A percentile compares a stretch with the other conserved stretches of the same genome.
phyloP scores from a whole-genome alignment of 2,113 vertebrate genomes.

The Saguinus midas region DNA sequence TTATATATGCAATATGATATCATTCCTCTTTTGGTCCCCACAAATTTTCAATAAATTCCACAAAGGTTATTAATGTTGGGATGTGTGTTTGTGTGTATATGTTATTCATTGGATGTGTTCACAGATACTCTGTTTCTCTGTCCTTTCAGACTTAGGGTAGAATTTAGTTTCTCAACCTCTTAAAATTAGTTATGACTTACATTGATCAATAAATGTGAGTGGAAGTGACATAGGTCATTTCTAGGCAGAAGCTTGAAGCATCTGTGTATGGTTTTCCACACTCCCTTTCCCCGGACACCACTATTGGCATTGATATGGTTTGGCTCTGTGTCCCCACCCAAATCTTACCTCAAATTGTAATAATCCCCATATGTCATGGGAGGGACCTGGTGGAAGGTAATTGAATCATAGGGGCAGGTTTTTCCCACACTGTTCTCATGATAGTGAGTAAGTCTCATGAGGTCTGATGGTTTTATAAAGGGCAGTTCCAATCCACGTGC shows the following conservation, averaged over 20 bases:
- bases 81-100: neutral
- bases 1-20: neutral
- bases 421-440: no score
- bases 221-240: neutral
- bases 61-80: neutral
- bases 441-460: no score
- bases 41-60: neutral
- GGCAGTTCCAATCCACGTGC: no score
- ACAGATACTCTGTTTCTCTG: neutral
- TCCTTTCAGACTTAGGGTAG: neutral
- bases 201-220: neutral
- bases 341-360: no score
- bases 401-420: no score
- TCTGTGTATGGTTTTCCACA: neutral
- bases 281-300: neutral
- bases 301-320: neutral
- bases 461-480: no score
- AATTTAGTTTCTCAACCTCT: neutral
- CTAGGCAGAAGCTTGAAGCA: neutral
- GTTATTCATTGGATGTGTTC: neutral
- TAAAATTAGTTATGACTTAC: slow-evolving; percentile 4
- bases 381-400: no score
- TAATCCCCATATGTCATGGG: no score
- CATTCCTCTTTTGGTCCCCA: neutral
- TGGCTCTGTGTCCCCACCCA: no score